Base-by-base conservation (phyloP, 2,888 invertebrate genomes). In the Lepidocyrtoides sp. region DNA sequence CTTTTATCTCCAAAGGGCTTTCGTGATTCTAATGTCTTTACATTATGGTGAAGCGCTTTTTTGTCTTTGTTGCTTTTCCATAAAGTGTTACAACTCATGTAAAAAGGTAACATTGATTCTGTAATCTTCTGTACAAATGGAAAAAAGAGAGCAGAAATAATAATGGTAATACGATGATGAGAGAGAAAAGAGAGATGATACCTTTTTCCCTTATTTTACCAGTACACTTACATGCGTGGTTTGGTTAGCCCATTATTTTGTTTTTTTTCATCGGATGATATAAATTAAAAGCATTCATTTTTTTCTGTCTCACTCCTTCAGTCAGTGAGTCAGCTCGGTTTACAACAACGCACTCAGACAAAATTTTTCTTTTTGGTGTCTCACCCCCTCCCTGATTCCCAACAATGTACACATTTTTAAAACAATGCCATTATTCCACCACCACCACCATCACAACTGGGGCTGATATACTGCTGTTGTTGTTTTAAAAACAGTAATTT, bases 371-470 rank as follows among this genome's bases (percentile, higher is more conserved):
- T 14, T 57, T 14, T 57, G 63, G 72, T 41, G 0, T 72, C 41
- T 12, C 48, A 44, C 12, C 75, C 36, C 36, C 32, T 23, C 44
- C 75, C 44, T 48, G 0, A 12, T 75, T 48, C 26, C 14, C 26
- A 75, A 20, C 75, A 75, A 44, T 48, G 75, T 44, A 72, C 72
- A 44, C 69, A 36, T 5, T 63, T 44, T 72, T 72, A 44, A 72
- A 72, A 72, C 72, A 72, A 36, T 72, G 23, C 72, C 20, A 0
- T 72, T 72, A 32, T 36, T 41, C 32, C 63, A 63, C 14, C 63
- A 2, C 4, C 1, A 57, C 3, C 17, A 23, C 20, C 23, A 57
- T 20, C n/a, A n/a, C n/a, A n/a, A n/a, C n/a, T n/a, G n/a, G n/a
- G n/a, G n/a, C n/a, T n/a, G n/a, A n/a, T n/a, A n/a, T n/a, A 57